A percentile compares a stretch with the other conserved stretches of the same genome.
Evolutionary conservation across 1,140 invertebrate species (phyloP).

Genomic region (Lasaia peninsularis): DNA sequence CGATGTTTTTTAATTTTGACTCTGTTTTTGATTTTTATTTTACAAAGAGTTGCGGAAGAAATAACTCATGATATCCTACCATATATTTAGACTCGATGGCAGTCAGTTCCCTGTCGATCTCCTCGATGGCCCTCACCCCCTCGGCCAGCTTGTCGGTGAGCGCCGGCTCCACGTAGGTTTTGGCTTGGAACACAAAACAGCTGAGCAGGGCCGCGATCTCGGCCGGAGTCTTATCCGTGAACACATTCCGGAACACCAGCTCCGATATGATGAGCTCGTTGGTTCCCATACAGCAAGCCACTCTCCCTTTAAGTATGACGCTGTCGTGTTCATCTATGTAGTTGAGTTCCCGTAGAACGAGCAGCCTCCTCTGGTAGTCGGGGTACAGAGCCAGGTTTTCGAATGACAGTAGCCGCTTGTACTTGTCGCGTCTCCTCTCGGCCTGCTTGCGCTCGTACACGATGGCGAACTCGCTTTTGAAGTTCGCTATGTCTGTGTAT

Average conservation of each 20-base stretch:
- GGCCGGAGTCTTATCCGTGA: slow-evolving; percentile 89
- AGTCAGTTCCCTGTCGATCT: slow-evolving; percentile 60
- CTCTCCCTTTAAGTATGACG: slow-evolving; percentile 77
- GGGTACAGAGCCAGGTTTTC: slow-evolving; percentile 91
- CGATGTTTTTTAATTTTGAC: too few relatives aligned
- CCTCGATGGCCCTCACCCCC: slow-evolving; percentile 61
- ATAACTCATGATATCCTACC: slow-evolving; percentile 45
- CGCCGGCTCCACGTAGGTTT: slow-evolving; percentile 78
- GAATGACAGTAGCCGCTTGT: slow-evolving; percentile 88
- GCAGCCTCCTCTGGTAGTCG: slow-evolving; percentile 91
- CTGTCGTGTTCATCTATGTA: slow-evolving; percentile 82
- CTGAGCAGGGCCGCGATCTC: slow-evolving; percentile 96
- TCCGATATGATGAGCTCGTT: slow-evolving; percentile 97
- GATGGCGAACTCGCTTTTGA: slow-evolving; percentile 83
- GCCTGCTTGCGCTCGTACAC: slow-evolving; percentile 86
- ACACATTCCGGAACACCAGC: slow-evolving; percentile 94
- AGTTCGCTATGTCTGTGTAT: slow-evolving; percentile 65
- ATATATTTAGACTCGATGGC: slow-evolving; percentile 65
- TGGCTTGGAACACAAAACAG: slow-evolving; percentile 94
- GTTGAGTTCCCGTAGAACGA: slow-evolving; percentile 88
- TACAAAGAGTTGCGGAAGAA: too few relatives aligned
- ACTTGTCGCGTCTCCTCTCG: slow-evolving; percentile 83
- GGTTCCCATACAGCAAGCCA: slow-evolving; percentile 97
- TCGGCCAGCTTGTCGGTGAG: slow-evolving; percentile 77
- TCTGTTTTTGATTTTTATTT: too few relatives aligned